Percentiles rank a stretch among this genome's conserved stretches.
phyloP scores from a whole-genome alignment of 2,888 invertebrate species.

The Sesia apiformis region DNA sequence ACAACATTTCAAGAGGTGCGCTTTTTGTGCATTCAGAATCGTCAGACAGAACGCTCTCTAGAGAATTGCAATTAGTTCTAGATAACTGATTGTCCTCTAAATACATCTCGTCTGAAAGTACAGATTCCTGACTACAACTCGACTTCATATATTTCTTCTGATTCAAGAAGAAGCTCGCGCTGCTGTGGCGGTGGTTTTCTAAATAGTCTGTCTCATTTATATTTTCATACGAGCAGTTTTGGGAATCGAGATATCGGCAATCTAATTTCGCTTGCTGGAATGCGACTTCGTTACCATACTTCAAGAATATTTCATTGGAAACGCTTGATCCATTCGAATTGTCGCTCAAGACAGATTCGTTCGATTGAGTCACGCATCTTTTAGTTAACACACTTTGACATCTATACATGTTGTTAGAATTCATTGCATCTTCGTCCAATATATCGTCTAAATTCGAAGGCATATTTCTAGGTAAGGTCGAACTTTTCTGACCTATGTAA shows the following conservation, averaged over 20 bases:
- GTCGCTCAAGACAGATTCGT: constrained; percentile 67
- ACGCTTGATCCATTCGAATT: constrained; percentile 68
- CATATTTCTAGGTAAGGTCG: constrained; percentile 67
- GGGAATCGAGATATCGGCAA: constrained; percentile 62
- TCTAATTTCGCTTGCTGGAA: constrained; percentile 66
- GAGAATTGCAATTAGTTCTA: constrained; percentile 82
- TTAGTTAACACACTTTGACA: constrained; percentile 68
- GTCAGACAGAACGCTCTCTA: constrained; percentile 87
- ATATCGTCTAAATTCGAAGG: constrained; percentile 70
- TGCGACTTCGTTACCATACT: constrained; percentile 63
- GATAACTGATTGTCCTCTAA: constrained; percentile 75
- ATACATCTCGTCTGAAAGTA: constrained; percentile 81
- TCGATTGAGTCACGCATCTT: constrained; percentile 75
- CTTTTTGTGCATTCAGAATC: constrained; percentile 86
- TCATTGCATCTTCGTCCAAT: constrained; percentile 55
- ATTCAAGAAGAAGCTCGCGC: constrained; percentile 87
- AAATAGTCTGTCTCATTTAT: constrained; percentile 58
- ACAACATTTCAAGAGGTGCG: constrained; percentile 83
- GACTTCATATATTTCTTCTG: constrained; percentile 76
- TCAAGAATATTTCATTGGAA: constrained; percentile 68
- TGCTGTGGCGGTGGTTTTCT: constrained; percentile 78
- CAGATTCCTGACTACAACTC: constrained; percentile 84
- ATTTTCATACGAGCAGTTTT: constrained; percentile 64
- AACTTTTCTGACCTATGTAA: constrained; percentile 58
- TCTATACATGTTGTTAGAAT: constrained; percentile 49